Conservation (phyloP, 2,797 vertebrate genomes). For the Periparus ater region DNA sequence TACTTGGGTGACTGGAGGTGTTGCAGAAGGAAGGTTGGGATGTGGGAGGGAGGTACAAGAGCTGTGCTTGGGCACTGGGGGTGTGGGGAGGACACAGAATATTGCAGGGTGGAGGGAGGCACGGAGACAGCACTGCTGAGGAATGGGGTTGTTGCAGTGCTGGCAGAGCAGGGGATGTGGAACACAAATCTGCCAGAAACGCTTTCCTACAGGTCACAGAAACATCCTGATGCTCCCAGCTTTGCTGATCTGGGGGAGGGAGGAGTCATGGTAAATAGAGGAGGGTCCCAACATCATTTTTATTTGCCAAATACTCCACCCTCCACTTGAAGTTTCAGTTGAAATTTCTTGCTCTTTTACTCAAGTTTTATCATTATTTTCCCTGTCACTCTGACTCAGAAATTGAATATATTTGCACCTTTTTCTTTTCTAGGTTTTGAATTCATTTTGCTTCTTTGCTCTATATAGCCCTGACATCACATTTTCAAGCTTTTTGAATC, state of each 20-base stretch:
- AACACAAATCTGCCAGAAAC: neutral
- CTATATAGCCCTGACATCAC: neutral
- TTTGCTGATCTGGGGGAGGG: neutral
- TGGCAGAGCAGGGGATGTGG: neutral
- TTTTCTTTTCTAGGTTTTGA: neutral
- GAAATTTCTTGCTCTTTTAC: neutral
- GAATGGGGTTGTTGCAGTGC: neutral
- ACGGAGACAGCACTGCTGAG: neutral
- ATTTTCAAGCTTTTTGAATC: neutral
- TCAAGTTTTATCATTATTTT: neutral
- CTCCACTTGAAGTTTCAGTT: neutral
- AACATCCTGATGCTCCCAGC: neutral
- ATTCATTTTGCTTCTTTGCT: neutral
- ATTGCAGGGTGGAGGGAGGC: neutral
- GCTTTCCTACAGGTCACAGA: neutral
- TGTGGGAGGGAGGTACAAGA: neutral
- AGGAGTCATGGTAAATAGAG: neutral
- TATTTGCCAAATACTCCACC: neutral
- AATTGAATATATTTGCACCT: neutral
- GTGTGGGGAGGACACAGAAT: neutral
- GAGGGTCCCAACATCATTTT: neutral
- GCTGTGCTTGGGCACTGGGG: neutral
- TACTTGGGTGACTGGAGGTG: neutral
- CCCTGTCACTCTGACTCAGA: neutral
- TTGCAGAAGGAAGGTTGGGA: neutral